Base-by-base conservation (phyloP, 2,113 vertebrate species). In the Ceuthmochares aereus region DNA sequence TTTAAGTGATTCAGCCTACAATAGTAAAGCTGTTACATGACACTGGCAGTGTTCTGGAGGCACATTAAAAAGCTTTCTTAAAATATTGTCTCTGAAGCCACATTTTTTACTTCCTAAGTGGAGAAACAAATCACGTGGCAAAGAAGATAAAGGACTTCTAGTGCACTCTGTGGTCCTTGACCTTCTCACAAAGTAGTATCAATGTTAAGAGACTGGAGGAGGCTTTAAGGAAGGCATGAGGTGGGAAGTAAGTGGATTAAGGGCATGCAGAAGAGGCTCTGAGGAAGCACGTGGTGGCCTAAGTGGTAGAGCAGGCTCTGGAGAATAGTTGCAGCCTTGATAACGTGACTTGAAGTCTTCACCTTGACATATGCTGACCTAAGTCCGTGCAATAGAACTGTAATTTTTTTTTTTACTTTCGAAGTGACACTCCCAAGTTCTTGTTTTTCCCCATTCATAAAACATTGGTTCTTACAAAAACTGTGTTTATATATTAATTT, bases 361-460 rank as follows among this genome's bases (percentile, higher is more conserved):
- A 32, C 23, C 11, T 62, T 49, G 40, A 37, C 3, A 1, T 45
- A 17, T 1, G 0, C 40, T 68, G 37, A 29, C 3, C 5, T 47
- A 10, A 6, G n/a, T 34, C 40, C 19, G 2, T 36, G 40, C 15
- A 30, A 6, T 3, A 40, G 69, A 69, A 62, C 27, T 63, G 20
- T 40, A 18, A 30, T n/a, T 40, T 40, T 34, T 3, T 36, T 36
- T 3, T 73, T 55, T 51, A 4, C 36, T 75, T 87, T 84, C 77
- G 23, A 72, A 2, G 34, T 81, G 42, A n/a, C 21, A 12, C 17
- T 77, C 15, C 40, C 8, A 12, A 74, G 10, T 58, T 13, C 20
- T 37, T 77, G 37, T 27, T 80, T 68, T 72, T 89, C 8, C 36
- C 77, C 27, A 30, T 93, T 80, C 30, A 51, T 74, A 21, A 37